phyloP scores from a whole-genome alignment of 2,113 vertebrate species.

The Pteruthius melanotis region DNA sequence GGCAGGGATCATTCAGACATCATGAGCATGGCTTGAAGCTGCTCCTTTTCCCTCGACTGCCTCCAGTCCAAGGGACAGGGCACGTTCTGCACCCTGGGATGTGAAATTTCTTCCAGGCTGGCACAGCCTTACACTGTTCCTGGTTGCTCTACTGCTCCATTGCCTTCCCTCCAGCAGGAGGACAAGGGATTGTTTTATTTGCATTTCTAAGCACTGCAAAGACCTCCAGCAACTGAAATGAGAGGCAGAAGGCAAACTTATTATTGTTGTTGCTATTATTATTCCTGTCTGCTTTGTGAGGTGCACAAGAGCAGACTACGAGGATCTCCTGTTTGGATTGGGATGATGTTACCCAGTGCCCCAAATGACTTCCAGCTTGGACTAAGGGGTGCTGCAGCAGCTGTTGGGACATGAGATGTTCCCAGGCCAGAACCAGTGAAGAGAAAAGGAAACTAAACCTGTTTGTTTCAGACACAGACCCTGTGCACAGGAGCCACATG shows the following conservation, averaged over 20 bases:
- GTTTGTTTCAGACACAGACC: not conserved
- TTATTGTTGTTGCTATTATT: not conserved
- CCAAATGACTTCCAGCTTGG: not conserved
- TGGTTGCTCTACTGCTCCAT: not conserved
- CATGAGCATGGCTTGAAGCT: not conserved
- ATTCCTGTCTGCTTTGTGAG: not conserved
- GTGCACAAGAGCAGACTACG: not conserved
- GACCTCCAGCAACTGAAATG: not conserved
- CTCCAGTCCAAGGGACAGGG: not conserved
- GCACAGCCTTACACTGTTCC: not conserved
- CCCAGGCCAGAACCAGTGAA: not conserved
- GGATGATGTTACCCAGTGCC: not conserved
- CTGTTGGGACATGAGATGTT: not conserved
- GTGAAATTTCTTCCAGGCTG: not conserved
- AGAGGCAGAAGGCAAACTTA: not conserved
- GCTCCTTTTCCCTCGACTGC: rapidly evolving
- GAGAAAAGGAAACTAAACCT: not conserved
- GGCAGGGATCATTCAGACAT: not conserved
- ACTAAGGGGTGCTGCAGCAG: not conserved
- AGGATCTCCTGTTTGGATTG: not conserved
- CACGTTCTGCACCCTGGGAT: not conserved
- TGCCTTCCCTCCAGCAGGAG: not conserved
- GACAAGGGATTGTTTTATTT: not conserved
- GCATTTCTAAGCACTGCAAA: not conserved
- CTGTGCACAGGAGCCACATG: not conserved